Percentiles rank a stretch among this genome's conserved stretches.
Conservation (phyloP, 2,113 vertebrate species). For the Alouatta palliata region DNA sequence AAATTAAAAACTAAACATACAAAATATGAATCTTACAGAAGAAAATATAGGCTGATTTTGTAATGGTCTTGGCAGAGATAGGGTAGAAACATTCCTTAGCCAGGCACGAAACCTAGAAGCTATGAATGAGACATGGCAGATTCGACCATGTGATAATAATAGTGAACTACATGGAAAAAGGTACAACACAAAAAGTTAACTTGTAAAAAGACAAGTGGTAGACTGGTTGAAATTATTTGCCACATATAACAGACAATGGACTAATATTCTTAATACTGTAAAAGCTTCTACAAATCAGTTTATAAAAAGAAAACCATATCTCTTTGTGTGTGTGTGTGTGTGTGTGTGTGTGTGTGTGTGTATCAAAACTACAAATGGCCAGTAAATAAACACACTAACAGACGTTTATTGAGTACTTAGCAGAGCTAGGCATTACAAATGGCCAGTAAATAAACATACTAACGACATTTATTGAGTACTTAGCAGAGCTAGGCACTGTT, state of each 20-base stretch:
- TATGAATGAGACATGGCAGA: not conserved
- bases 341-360: no score
- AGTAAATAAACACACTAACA: not conserved
- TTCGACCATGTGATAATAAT: no score
- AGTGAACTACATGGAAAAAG: not conserved
- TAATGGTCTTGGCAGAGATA: not conserved
- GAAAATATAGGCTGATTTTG: not conserved
- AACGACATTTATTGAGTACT: not conserved
- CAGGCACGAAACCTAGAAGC: not conserved
- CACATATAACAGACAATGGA: not conserved
- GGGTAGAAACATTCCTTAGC: not conserved
- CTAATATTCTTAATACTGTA: not conserved
- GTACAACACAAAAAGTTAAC: not conserved
- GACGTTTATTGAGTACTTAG: not conserved
- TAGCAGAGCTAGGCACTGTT: not conserved
- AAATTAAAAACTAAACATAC: not conserved
- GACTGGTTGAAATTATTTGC: not conserved
- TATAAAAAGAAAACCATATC: not conserved
- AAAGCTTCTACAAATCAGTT: not conserved
- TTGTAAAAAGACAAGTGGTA: not conserved
- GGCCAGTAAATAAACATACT: not conserved
- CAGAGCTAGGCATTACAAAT: not conserved
- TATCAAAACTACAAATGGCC: not conserved
- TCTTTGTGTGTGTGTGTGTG: no score
- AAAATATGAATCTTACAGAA: not conserved